These are phyloP conservation scores for Mus pahari DNA, from an alignment of 2,113 vertebrate genomes.

Conservation along the genomic window DNA sequence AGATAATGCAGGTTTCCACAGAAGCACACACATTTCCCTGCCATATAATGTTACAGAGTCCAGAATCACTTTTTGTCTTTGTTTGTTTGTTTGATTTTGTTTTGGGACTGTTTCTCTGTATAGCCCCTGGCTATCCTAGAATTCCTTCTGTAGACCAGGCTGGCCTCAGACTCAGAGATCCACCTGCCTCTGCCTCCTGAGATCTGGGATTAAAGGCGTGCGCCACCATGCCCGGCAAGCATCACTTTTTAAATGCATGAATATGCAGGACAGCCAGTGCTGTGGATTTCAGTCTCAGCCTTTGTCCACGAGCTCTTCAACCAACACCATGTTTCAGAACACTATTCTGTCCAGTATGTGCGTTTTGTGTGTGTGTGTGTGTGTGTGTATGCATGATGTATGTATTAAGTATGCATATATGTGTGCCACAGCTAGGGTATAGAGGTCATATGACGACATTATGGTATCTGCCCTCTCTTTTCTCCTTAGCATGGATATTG, in stretches of 20 bases:
- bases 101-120: background rate
- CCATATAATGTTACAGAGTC: background rate
- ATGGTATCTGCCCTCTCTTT: background rate
- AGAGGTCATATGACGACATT: background rate
- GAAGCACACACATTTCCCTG: background rate
- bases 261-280: background rate
- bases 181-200: background rate
- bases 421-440: background rate
- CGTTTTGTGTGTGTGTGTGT: background rate
- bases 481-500: background rate
- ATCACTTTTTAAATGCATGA: background rate
- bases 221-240: background rate
- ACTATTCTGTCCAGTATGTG: background rate
- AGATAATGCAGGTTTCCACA: background rate
- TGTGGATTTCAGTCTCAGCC: background rate
- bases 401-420: background rate
- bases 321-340: background rate
- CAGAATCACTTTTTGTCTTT: background rate
- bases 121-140: background rate
- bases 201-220: background rate
- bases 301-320: background rate
- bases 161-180: background rate
- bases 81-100: background rate
- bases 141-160: background rate
- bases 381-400: background rate